These are phyloP conservation scores for Phrynosoma platyrhinos DNA, from an alignment of 2,113 vertebrate species.

Conservation along the genomic window DNA sequence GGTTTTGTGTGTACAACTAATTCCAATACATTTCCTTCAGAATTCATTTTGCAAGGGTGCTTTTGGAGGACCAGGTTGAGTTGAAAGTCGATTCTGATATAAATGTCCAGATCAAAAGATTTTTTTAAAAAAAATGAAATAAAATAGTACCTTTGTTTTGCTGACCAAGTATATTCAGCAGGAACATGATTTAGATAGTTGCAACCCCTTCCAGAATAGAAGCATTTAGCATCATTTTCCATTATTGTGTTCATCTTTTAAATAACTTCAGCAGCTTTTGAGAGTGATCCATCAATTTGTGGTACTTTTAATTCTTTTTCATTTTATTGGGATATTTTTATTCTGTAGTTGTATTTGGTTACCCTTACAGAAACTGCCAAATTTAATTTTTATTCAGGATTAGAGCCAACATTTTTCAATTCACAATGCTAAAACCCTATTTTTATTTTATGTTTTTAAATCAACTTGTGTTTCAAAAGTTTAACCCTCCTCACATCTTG, in stretches of 20 bases:
- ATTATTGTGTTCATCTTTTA: constrained; percentile 40
- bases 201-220: neutral
- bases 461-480: constrained; percentile 35
- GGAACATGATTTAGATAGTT: constrained; percentile 1
- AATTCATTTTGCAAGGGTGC: neutral
- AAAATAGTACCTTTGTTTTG: constrained; percentile 35
- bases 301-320: constrained; percentile 44
- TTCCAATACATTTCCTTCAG: neutral
- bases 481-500: constrained; percentile 42
- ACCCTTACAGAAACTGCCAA: constrained; percentile 45
- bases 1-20: neutral
- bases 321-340: constrained; percentile 53
- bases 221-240: constrained; percentile 37
- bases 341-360: constrained; percentile 27
- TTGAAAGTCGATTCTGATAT: neutral
- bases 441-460: neutral
- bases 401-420: constrained; percentile 56
- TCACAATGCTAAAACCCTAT: constrained; percentile 53
- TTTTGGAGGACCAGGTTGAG: neutral
- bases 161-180: neutral
- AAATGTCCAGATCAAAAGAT: neutral
- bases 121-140: constrained; percentile 5
- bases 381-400: constrained; percentile 55
- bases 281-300: constrained; percentile 44
- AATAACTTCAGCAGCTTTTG: constrained; percentile 33